Percentiles rank a stretch among this genome's conserved stretches.
These are phyloP conservation scores for Pyrrhia umbra DNA, from an alignment of 2,888 invertebrate genomes.

Conservation along the genomic window DNA sequence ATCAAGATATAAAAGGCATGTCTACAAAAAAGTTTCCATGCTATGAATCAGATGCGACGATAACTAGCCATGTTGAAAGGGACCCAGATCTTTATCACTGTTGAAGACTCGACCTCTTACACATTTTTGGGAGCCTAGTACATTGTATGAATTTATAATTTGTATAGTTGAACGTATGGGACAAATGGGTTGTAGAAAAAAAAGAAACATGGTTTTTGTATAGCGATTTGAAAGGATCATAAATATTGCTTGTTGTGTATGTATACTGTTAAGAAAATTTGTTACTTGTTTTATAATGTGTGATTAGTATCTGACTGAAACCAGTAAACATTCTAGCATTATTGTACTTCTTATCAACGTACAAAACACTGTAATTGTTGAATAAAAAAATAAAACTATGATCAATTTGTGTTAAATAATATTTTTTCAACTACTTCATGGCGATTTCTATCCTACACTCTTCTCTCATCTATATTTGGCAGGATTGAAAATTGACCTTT, in stretches of 20 bases:
- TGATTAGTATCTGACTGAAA: conserved; percentile 40
- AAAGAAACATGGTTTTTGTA: conserved; percentile 55
- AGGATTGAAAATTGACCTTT: too few relatives aligned
- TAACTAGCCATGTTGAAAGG: conserved; percentile 81
- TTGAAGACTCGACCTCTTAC: conserved; percentile 77
- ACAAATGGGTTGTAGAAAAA: conserved; percentile 54
- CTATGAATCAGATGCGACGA: conserved; percentile 76
- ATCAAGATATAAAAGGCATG: conserved; percentile 75
- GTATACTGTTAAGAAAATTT: conserved; percentile 24
- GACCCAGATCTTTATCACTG: conserved; percentile 75
- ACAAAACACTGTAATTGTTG: too few relatives aligned
- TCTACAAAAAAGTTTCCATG: conserved; percentile 75
- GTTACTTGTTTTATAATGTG: conserved; percentile 27
- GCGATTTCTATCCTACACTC: too few relatives aligned
- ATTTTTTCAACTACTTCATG: too few relatives aligned
- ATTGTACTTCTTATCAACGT: too few relatives aligned
- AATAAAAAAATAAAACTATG: too few relatives aligned
- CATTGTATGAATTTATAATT: conserved; percentile 85
- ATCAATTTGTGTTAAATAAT: too few relatives aligned
- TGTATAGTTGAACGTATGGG: conserved; percentile 54
- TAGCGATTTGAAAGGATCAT: conserved; percentile 56
- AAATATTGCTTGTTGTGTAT: conserved; percentile 50
- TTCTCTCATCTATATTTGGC: too few relatives aligned
- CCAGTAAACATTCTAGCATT: too few relatives aligned
- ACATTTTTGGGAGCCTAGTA: conserved; percentile 85